phyloP scores from a whole-genome alignment of 2,797 vertebrate genomes.

The Alectoris magna region DNA sequence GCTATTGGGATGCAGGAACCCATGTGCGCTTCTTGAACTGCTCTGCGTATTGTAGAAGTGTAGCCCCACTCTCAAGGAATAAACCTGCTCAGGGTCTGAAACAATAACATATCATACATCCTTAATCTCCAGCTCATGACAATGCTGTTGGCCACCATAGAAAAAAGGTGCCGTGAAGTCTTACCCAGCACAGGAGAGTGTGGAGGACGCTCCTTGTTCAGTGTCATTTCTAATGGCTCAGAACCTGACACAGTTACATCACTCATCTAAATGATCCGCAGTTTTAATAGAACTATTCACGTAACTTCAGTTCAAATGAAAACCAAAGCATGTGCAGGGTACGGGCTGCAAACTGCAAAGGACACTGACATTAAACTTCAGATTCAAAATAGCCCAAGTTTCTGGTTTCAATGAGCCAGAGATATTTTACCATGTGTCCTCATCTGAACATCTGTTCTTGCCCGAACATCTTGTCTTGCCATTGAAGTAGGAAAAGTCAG shows the following conservation, averaged over 20 bases:
- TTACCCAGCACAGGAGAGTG: not conserved
- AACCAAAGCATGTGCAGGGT: not conserved
- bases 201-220: not conserved
- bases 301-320: not conserved
- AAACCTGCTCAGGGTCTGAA: not conserved
- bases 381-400: not conserved
- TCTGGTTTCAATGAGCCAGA: not conserved
- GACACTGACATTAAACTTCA: not conserved
- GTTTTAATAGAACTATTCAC: not conserved
- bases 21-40: not conserved
- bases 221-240: not conserved
- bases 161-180: not conserved
- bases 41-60: not conserved
- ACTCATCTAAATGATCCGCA: not conserved
- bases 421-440: conserved; percentile 1
- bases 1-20: not conserved
- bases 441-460: not conserved
- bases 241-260: not conserved
- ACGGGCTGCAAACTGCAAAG: not conserved
- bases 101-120: not conserved
- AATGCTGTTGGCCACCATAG: not conserved
- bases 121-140: not conserved
- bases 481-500: conserved; percentile 9
- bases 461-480: not conserved
- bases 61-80: not conserved